Evolutionary conservation across 35 echinoderm and acorn worm species (phyloP).

Genomic region (Lytechinus pictus): DNA sequence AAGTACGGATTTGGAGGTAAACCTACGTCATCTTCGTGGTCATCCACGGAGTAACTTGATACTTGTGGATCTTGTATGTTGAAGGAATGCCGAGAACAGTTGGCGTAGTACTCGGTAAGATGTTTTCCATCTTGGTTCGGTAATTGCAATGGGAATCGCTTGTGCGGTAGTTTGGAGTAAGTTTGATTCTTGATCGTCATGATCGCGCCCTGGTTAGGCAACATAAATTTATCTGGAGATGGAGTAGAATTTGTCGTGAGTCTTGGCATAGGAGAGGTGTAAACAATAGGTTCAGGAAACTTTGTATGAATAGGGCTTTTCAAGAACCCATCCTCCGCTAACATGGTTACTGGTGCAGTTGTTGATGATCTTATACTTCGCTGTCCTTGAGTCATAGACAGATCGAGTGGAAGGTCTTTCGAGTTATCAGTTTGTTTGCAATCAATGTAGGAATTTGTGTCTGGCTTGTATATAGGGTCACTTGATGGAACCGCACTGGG

Average conservation of each 20-base stretch:
- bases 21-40: neutral
- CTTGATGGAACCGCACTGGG: neutral
- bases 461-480: neutral
- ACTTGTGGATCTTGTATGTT: neutral
- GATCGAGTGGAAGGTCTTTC: neutral
- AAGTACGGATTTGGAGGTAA: neutral
- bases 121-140: neutral
- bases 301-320: neutral
- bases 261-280: neutral
- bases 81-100: neutral
- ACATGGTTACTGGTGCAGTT: neutral
- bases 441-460: neutral
- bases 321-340: neutral
- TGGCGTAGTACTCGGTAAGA: neutral
- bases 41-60: neutral
- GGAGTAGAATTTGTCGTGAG: neutral
- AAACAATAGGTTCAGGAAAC: neutral
- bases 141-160: neutral
- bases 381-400: neutral
- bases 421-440: neutral
- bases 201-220: neutral
- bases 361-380: neutral
- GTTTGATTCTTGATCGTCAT: neutral
- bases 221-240: neutral
- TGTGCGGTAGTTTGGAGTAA: neutral